Base-by-base conservation (phyloP, 2,113 vertebrate species). In the Gobius niger region DNA sequence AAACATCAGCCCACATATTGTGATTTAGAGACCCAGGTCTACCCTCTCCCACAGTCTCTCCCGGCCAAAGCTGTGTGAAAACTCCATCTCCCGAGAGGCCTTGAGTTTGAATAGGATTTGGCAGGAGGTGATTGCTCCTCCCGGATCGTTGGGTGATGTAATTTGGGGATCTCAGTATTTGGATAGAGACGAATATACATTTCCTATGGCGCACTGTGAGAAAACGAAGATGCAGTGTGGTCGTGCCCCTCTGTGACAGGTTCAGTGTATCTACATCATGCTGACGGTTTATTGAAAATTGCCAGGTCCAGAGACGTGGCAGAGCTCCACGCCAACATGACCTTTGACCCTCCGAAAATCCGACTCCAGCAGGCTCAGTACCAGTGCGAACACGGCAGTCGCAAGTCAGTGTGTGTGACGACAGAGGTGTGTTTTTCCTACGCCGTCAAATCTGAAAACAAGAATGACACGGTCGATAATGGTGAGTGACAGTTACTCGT, bases 291-390 rank as follows among this genome's bases (percentile, higher is more conserved):
- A 9, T 56, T 75, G 70, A 9, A 16, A 66, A 13, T 56, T 19
- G 9, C 42, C 77, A 99, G 98, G 98, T 95, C 97, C 83, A 94
- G 96, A 72, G 96, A 99, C 74, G 97, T 99, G 63, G 97, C 95
- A 47, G 93, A 96, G 75, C 93, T 99, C 62, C 91, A 77, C 63
- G 93, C 93, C 81, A 88, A 90, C 60, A 96, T 97, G 94, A 91
- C 86, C 4, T 99, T 98, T 77, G 74, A 88, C 9, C 94, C 96
- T 0, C 89, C 76, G 53, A 96, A 94, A 85, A 96, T 99, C 83
- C 97, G 98, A 82, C 92, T 98, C 67, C 94, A 98, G 75, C 94
- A 96, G 90, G 78, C 94, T 76, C 94, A 94, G 40, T 93, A 94
- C 77, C 94, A 94, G 41, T 98, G 96, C 73, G 86, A 75, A 9